Percentiles rank a stretch among this genome's conserved stretches.
These are phyloP conservation scores for Gasteruption jaculator DNA, from an alignment of 2,888 invertebrate species.

Conservation along the genomic window DNA sequence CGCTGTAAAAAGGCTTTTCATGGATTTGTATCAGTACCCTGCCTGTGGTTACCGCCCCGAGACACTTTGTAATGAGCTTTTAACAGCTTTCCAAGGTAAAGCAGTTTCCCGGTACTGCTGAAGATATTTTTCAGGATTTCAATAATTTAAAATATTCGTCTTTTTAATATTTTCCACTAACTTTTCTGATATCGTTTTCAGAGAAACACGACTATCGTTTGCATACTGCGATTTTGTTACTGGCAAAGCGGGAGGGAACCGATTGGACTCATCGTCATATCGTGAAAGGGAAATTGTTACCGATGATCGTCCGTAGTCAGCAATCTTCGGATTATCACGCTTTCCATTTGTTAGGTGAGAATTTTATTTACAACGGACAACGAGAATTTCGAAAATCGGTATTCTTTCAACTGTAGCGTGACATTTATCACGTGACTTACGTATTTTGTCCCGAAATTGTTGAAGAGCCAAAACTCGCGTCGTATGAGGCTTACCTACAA, in stretches of 20 bases:
- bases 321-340: conserved; percentile 32
- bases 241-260: conserved; percentile 47
- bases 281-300: conserved; percentile 30
- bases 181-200: conserved; percentile 19
- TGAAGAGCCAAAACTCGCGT: too few relatives aligned
- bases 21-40: conserved; percentile 48
- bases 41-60: conserved; percentile 32
- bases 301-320: conserved; percentile 33
- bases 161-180: conserved; percentile 13
- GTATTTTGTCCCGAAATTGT: too few relatives aligned
- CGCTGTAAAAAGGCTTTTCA: conserved; percentile 42
- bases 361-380: background rate
- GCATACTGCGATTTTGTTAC: conserved; percentile 42
- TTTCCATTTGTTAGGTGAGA: conserved; percentile 38
- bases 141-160: too few relatives aligned
- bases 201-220: conserved; percentile 29
- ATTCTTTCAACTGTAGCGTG: too few relatives aligned
- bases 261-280: conserved; percentile 49
- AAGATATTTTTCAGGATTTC: too few relatives aligned
- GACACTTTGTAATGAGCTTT: conserved; percentile 39
- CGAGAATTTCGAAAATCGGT: too few relatives aligned
- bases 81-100: conserved; percentile 46
- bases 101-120: too few relatives aligned
- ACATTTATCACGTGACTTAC: too few relatives aligned
- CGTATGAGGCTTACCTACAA: conserved; percentile 6